A percentile compares a stretch with the other conserved stretches of the same genome.
Conservation (phyloP, 2,113 vertebrate species). For the Camelus dromedarius region DNA sequence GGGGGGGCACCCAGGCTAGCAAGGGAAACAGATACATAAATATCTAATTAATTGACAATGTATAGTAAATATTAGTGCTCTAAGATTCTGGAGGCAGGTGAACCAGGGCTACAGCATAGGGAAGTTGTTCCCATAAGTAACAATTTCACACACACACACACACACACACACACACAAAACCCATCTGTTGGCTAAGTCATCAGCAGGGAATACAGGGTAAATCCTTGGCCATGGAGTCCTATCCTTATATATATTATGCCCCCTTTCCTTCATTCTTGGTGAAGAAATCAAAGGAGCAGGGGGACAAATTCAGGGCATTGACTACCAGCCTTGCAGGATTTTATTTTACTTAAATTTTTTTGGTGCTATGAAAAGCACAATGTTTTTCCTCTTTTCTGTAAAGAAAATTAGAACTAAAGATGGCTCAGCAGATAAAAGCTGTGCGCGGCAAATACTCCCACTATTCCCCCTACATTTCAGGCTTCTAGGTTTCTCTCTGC, state of each 20-base stretch:
- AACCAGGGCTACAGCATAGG: background rate
- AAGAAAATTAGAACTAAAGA: slow-evolving; percentile 81
- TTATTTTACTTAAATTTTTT: slow-evolving; percentile 73
- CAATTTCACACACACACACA: background rate
- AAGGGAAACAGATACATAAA: background rate
- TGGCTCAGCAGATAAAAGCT: slow-evolving; percentile 79
- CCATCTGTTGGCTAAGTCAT: background rate
- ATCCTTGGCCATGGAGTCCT: background rate
- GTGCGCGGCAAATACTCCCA: slow-evolving; percentile 79
- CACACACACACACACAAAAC: background rate
- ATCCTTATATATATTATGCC: background rate
- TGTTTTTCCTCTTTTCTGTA: slow-evolving; percentile 76
- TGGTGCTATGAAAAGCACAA: slow-evolving; percentile 73
- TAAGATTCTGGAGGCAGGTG: background rate
- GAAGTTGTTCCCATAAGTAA: slow-evolving; percentile 1
- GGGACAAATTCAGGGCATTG: slow-evolving; percentile 52
- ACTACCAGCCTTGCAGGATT: slow-evolving; percentile 69
- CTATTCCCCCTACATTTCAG: slow-evolving; percentile 49
- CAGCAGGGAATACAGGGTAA: slow-evolving; percentile 1
- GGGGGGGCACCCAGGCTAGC: background rate
- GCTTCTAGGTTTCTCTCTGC: slow-evolving; percentile 73
- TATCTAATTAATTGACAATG: slow-evolving; percentile 4
- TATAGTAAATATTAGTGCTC: background rate
- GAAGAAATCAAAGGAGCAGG: slow-evolving; percentile 41
- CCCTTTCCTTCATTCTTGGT: slow-evolving; percentile 14